Base-by-base conservation (phyloP, 2,113 vertebrate genomes). In the Pipa parva region DNA sequence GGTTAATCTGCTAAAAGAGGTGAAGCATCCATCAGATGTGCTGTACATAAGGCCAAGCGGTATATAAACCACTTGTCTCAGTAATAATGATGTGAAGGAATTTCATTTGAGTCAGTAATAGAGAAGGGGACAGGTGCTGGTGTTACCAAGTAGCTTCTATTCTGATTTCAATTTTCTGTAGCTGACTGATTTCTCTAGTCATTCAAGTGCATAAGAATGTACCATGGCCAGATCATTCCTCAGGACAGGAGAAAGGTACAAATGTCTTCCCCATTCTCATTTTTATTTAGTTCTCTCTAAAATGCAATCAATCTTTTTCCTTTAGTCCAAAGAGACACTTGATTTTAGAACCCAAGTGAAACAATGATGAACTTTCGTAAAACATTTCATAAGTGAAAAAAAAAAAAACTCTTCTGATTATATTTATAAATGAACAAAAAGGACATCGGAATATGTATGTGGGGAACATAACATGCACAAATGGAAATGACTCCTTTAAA, bases 261-360 rank as follows among this genome's bases (percentile, higher is more conserved):
- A 68, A 52, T 52, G 21, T 27, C 36, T 60, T 39, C 21, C 37
- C 29, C 45, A 21, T 21, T 67, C 29, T 50, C 56, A n/a, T n/a
- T n/a, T n/a, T n/a, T n/a, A n/a, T n/a, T n/a, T n/a, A 29, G 15
- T 27, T 57, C 39, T 48, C 29, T 49, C 54, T 49, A 58, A 48
- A 49, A 49, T 49, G 28, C 12, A 58, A 67, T 67, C 63, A 36
- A 67, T 67, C 56, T 24, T 58, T 67, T 67, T 67, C 54, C 52
- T 58, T 52, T 58, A 67, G 21, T n/a, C 49, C 15, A 67, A 67
- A 33, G 21, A 33, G 49, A 7, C 63, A 24, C 26, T 12, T 48
- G 39, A 58, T 58, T 58, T 37, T 36, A 33, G 20, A 49, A 50
- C 26, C 20, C 18, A 3, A 33, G 39, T 20, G 39, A 58, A 57